These are phyloP conservation scores for Nasua narica DNA, from an alignment of 2,797 vertebrate genomes.

Conservation along the genomic window DNA sequence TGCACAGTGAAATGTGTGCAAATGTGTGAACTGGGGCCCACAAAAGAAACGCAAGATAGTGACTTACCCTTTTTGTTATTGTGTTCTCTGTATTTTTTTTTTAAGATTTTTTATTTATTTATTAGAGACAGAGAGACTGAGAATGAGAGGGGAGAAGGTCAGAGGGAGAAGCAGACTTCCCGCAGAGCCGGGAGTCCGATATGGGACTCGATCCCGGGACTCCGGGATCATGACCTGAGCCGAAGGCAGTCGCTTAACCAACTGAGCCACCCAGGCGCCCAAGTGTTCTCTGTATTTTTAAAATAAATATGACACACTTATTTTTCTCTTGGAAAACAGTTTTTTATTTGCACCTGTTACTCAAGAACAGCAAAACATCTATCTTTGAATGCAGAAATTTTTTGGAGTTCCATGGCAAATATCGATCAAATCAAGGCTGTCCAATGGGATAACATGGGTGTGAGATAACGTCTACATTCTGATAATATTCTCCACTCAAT, in stretches of 20 bases:
- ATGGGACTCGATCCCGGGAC: no score
- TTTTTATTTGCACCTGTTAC: neutral
- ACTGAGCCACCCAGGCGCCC: no score
- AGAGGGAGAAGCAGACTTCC: no score
- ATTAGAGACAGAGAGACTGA: no score
- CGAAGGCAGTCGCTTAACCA: no score
- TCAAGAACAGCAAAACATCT: neutral
- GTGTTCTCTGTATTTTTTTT: neutral
- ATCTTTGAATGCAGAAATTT: neutral
- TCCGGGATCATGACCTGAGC: no score
- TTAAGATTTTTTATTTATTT: no score
- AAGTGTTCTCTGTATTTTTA: neutral
- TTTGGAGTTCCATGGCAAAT: neutral
- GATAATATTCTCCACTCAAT: neutral
- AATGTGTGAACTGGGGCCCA: neutral
- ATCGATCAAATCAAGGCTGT: neutral
- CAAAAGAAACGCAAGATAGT: neutral
- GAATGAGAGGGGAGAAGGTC: no score
- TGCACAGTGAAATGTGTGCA: neutral
- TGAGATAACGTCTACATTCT: neutral
- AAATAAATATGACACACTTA: neutral
- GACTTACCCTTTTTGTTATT: neutral
- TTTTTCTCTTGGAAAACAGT: neutral
- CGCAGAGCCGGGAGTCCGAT: no score
- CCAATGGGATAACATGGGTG: neutral